Evolutionary conservation across 2,113 vertebrate species (phyloP).

Genomic region (Campylomormyrus numenius): DNA sequence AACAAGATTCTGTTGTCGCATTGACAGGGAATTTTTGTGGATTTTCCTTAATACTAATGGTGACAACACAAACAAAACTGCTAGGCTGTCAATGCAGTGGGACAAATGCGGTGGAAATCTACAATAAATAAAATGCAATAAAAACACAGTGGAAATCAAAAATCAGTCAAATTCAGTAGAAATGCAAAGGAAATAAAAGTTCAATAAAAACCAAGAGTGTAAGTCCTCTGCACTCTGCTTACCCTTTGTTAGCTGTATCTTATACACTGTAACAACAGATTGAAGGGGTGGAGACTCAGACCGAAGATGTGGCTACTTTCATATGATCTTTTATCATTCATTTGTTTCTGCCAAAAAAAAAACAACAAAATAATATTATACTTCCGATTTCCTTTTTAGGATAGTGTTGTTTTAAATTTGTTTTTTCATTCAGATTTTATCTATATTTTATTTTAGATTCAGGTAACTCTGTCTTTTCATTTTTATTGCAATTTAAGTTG

Average conservation of each 20-base stretch:
- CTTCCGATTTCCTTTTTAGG: not conserved
- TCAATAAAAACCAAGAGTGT: not conserved
- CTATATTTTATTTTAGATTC: not conserved
- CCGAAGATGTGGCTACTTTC: not conserved
- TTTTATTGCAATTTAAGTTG: not conserved
- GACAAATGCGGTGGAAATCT: not conserved
- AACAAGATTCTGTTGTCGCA: not conserved
- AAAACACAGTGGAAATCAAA: not conserved
- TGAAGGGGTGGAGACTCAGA: not conserved
- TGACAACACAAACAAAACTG: not conserved
- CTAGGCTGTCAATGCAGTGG: not conserved
- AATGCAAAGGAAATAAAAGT: not conserved
- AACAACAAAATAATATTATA: not conserved
- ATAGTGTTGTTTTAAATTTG: not conserved
- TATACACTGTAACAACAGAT: not conserved
- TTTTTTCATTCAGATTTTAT: not conserved
- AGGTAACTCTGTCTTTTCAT: not conserved
- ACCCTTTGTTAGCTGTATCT: not conserved
- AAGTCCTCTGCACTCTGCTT: not conserved
- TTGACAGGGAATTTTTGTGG: not conserved
- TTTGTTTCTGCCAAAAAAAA: not conserved
- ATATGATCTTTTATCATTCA: not conserved
- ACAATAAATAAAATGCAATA: not conserved
- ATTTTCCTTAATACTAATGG: not conserved
- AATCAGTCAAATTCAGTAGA: not conserved